Conservation (phyloP, 2,888 invertebrate genomes). For the Agapostemon virescens region DNA sequence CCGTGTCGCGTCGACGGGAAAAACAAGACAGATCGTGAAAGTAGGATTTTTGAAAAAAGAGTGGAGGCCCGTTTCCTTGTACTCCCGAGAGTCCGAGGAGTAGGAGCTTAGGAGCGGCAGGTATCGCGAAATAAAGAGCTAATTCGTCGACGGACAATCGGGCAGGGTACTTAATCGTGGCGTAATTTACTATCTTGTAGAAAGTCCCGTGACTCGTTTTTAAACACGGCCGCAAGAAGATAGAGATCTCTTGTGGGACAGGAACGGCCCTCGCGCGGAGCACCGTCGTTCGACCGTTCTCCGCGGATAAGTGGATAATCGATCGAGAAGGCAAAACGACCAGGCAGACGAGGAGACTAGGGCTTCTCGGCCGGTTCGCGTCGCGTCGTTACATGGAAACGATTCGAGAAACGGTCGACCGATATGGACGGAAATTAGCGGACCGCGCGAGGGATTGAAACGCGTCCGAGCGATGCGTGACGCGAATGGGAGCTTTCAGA, state of each 20-base stretch:
- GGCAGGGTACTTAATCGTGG: not conserved
- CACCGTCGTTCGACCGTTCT: constrained; percentile 15
- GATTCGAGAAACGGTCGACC: constrained; percentile 26
- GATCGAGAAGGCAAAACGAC: constrained; percentile 21
- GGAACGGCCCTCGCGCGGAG: not conserved
- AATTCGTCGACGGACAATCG: not conserved
- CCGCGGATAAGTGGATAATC: constrained; percentile 31
- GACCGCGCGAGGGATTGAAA: constrained; percentile 46
- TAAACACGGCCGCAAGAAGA: not conserved
- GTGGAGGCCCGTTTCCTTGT: not conserved
- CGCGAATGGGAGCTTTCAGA: constrained; percentile 48
- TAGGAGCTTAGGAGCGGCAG: not conserved
- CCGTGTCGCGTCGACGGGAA: not conserved
- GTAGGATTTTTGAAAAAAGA: not conserved
- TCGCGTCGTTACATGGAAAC: constrained; percentile 38
- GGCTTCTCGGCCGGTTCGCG: not conserved
- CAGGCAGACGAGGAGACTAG: not conserved
- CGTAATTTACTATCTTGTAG: not conserved
- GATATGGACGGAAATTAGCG: constrained; percentile 55
- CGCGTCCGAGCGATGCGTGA: constrained; percentile 42
- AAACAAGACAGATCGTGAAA: not conserved
- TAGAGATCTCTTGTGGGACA: not conserved
- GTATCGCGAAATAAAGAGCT: not conserved
- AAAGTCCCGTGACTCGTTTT: constrained; percentile 1
- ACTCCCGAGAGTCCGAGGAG: not conserved